Base-by-base conservation (phyloP, 2,888 invertebrate genomes). In the Cylindroiulus punctatus region DNA sequence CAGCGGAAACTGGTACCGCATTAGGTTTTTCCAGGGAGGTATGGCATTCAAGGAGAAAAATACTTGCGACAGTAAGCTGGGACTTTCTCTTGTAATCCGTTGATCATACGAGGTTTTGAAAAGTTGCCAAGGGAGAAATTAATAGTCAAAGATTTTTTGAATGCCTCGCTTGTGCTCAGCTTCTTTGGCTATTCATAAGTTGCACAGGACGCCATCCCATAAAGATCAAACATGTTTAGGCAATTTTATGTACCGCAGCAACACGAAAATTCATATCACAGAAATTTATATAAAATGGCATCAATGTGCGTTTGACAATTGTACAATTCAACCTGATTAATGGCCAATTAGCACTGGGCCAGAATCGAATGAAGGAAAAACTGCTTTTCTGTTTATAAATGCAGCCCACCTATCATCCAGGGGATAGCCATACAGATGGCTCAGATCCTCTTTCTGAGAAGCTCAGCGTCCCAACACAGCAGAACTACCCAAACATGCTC, bases 391-490 rank as follows among this genome's bases (percentile, higher is more conserved):
- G 5, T 52, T 52, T 52, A 19, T 52, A 52, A 52, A 52, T 52
- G 26, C 81, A 81, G 36, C 81, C 81, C 2, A 32, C 81, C 26
- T 81, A 81, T 81, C 1, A 81, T 17, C 30, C 81, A 26, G 81
- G 22, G 1, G 81, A 81, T 36, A 26, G 32, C 36, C 36, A 30
- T 30, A 5, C 36, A 4, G 36, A 36, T 81, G 36, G 32, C 30
- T 30, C 26, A 22, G 22, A 81, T 81, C 32, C 32, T 17, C 19
- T 36, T 17, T 36, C 36, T 8, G 36, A 81, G 17, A 81, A 81
- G 36, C 22, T 36, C 5, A 30, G 36, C 19, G 22, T 81, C 22
- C 26, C 81, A 8, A 7, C 36, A 26, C 30, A 36, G 30, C 32
- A 81, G 36, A 81, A 30, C 22, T 36, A 81, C 22, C 19, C 81